Evolutionary conservation across 2,113 vertebrate genomes (phyloP).

Genomic region (Junco hyemalis): DNA sequence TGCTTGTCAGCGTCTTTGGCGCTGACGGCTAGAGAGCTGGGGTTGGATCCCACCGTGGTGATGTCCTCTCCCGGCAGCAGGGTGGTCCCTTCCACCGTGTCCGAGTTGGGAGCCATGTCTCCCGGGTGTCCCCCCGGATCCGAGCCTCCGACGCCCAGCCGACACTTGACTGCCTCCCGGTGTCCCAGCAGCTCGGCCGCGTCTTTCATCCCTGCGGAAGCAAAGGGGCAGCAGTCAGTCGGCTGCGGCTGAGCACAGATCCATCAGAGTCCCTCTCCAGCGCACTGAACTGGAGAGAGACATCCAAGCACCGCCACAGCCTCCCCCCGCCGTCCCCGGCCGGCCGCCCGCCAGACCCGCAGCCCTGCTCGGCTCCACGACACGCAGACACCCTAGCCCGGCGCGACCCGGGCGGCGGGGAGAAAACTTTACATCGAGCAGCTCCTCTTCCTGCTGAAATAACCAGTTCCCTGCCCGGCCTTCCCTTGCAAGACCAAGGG

Average conservation of each 20-base stretch:
- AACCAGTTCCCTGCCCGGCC: background rate
- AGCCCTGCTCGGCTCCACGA: background rate
- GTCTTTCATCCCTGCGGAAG: conserved; percentile 94
- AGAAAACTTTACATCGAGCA: background rate
- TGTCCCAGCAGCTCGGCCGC: conserved; percentile 94
- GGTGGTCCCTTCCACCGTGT: conserved; percentile 90
- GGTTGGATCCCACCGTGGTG: conserved; percentile 88
- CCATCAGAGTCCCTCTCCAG: background rate
- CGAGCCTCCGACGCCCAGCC: conserved; percentile 87
- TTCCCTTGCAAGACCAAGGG: background rate
- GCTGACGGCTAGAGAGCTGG: conserved; percentile 85
- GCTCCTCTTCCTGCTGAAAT: background rate
- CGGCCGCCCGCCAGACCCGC: background rate
- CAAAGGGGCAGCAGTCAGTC: conserved; percentile 57
- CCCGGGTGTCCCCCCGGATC: conserved; percentile 91
- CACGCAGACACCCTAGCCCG: background rate
- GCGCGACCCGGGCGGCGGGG: background rate
- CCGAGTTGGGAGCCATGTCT: conserved; percentile 89
- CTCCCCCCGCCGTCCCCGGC: background rate
- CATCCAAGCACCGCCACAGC: background rate
- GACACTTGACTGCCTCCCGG: conserved; percentile 92
- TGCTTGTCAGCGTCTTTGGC: conserved; percentile 94
- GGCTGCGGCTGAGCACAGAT: background rate
- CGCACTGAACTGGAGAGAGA: background rate
- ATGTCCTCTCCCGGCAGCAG: conserved; percentile 94